phyloP scores from a whole-genome alignment of 1,140 invertebrate species.

The Probaryconus sp. region DNA sequence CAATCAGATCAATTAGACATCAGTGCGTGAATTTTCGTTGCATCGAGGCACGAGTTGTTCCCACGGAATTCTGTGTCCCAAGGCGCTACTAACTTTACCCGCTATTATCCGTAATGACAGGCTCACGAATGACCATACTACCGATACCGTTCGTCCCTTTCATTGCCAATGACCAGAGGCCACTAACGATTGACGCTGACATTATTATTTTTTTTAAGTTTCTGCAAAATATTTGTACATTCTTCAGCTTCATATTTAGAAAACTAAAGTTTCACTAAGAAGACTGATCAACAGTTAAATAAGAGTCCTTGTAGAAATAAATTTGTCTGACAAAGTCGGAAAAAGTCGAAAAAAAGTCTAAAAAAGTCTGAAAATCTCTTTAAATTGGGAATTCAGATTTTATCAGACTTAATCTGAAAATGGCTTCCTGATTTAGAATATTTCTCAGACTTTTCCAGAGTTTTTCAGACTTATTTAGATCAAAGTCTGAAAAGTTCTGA shows the following conservation, averaged over 20 bases:
- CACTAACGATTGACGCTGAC: conserved; percentile 55
- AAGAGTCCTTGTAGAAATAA: no score
- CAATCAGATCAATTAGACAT: conserved; percentile 43
- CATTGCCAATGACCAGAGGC: conserved; percentile 54
- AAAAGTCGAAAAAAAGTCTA: no score
- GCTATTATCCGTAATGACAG: conserved; percentile 67
- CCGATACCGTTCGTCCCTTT: conserved; percentile 55
- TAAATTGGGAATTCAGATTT: no score
- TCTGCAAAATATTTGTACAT: conserved; percentile 11
- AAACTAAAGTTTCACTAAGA: no score
- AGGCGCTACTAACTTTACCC: conserved; percentile 62
- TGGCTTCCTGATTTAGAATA: no score
- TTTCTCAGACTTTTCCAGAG: no score
- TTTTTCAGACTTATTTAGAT: no score
- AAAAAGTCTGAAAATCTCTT: no score
- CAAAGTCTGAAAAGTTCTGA: no score
- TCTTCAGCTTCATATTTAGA: conserved; percentile 6
- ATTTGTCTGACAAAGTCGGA: no score
- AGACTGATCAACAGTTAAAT: no score
- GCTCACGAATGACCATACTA: conserved; percentile 57
- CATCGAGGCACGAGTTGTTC: conserved; percentile 51
- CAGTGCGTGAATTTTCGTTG: conserved; percentile 50
- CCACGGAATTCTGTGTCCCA: conserved; percentile 65
- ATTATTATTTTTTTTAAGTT: conserved; percentile 36
- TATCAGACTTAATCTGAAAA: no score